Conservation (phyloP, 2,113 vertebrate species). For the Mirza zaza region DNA sequence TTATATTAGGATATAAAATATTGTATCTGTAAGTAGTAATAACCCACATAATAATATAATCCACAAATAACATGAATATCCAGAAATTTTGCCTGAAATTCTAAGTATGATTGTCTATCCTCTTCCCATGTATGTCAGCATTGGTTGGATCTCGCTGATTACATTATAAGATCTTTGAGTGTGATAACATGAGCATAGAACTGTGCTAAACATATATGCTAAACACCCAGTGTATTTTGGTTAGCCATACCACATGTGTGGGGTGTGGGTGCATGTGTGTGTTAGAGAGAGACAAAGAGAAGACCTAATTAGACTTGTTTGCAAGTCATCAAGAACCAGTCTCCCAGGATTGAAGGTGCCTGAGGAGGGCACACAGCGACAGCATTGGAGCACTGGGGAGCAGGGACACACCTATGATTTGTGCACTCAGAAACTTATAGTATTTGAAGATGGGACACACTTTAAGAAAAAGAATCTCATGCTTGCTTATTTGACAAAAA, state of each 20-base stretch:
- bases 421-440: neutral
- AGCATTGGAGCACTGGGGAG: fast-evolving
- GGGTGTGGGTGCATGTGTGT: fast-evolving
- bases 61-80: neutral
- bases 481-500: neutral
- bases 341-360: fast-evolving
- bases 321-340: neutral
- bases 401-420: neutral
- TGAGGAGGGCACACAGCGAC: neutral
- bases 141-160: neutral
- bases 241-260: fast-evolving
- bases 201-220: fast-evolving
- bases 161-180: neutral
- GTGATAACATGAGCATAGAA: neutral
- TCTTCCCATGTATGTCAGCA: fast-evolving
- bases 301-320: neutral
- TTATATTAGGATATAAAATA: neutral
- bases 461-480: neutral
- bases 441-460: neutral
- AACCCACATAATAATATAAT: neutral
- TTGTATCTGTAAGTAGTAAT: neutral
- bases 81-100: neutral
- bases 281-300: neutral
- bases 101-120: fast-evolving
- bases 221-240: neutral